Evolutionary conservation across 2,888 invertebrate species (phyloP).

Genomic region (Ptilodon capucinus): DNA sequence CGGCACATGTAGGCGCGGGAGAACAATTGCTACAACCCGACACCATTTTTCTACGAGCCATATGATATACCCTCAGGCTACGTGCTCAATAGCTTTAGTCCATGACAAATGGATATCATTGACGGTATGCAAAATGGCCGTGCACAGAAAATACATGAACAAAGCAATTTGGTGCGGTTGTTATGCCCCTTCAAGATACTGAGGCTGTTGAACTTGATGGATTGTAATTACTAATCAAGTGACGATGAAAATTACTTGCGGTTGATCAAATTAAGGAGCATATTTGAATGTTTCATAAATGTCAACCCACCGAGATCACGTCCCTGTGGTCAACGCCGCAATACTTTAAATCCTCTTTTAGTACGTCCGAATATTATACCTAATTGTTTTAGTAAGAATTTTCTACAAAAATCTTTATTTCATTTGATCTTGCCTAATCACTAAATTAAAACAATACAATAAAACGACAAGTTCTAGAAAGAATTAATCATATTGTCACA

Average conservation of each 20-base stretch:
- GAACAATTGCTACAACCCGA: conserved; percentile 49
- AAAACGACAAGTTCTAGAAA: no score
- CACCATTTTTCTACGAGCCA: conserved; percentile 31
- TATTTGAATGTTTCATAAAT: not conserved
- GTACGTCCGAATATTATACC: no score
- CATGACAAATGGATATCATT: conserved; percentile 30
- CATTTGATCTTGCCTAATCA: no score
- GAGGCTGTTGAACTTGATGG: conserved; percentile 19
- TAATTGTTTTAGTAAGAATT: no score
- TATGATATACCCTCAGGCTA: conserved; percentile 21
- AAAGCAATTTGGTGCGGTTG: conserved; percentile 14
- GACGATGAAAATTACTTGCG: not conserved
- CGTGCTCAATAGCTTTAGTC: conserved; percentile 26
- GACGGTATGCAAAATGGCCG: conserved; percentile 23
- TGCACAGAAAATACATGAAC: conserved; percentile 14
- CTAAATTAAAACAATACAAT: no score
- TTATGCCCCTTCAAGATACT: conserved; percentile 12
- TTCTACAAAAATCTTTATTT: no score
- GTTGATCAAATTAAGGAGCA: not conserved
- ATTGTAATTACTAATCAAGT: not conserved
- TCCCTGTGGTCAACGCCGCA: not conserved
- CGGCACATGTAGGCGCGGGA: conserved; percentile 42
- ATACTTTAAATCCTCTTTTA: no score
- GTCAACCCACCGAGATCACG: not conserved
- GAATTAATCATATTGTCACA: no score